phyloP scores from a whole-genome alignment of 1,140 invertebrate genomes.

The Dendrolimus kikuchii region DNA sequence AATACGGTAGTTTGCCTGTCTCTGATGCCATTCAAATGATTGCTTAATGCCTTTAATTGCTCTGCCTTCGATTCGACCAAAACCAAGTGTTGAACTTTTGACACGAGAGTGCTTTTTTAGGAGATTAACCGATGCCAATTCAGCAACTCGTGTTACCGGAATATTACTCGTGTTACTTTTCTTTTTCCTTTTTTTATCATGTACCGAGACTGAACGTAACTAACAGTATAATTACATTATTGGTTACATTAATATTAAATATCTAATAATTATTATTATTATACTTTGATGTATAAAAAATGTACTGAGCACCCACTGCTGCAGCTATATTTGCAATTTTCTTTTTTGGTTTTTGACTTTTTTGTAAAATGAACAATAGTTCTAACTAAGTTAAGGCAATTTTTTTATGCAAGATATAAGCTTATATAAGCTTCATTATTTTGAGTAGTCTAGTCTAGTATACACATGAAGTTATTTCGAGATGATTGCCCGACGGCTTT shows the following conservation, averaged over 20 bases:
- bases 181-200: slow-evolving; percentile 5
- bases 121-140: slow-evolving; percentile 6
- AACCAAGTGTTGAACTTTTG: slow-evolving; percentile 16
- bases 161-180: no score
- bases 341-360: no score
- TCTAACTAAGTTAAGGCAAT: no score
- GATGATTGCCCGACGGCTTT: slow-evolving; percentile 22
- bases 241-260: no score
- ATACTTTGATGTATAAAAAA: no score
- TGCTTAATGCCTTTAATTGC: slow-evolving; percentile 56
- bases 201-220: slow-evolving; percentile 5
- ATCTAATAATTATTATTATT: no score
- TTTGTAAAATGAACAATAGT: no score
- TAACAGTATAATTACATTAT: neutral
- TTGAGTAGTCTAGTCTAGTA: no score
- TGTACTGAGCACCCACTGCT: no score
- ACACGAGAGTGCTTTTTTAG: slow-evolving; percentile 10
- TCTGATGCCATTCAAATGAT: slow-evolving; percentile 51
- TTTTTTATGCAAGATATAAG: no score
- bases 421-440: no score
- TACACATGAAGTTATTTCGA: slow-evolving; percentile 17
- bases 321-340: no score
- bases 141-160: neutral
- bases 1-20: slow-evolving; percentile 62
- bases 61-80: slow-evolving; percentile 24